Conservation (phyloP, 2,797 vertebrate genomes). For the Loris lydekkerianus region DNA sequence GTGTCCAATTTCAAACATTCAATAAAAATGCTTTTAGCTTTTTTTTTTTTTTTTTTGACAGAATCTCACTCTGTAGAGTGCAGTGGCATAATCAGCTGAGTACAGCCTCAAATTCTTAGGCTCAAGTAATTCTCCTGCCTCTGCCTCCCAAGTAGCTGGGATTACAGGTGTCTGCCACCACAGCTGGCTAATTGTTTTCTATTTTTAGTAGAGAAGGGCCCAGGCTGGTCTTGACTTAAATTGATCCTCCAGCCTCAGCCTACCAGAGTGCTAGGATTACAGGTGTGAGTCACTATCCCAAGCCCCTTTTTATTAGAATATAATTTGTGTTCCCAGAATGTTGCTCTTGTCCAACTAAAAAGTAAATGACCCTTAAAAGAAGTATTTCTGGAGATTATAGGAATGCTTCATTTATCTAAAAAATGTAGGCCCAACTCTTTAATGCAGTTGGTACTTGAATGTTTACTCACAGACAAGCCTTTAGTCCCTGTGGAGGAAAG, state of each 20-base stretch:
- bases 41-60: not conserved
- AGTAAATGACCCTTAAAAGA: slow-evolving; percentile 50
- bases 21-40: slow-evolving; percentile 18
- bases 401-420: slow-evolving; percentile 17
- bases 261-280: not conserved
- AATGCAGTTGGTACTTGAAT: not conserved
- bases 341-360: slow-evolving; percentile 49
- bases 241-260: not conserved
- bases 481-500: not conserved
- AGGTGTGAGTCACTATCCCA: not conserved
- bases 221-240: not conserved
- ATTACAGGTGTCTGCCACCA: not conserved
- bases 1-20: not conserved
- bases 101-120: not conserved
- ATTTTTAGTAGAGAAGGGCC: not conserved
- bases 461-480: slow-evolving; percentile 37
- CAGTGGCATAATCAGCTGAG: not conserved
- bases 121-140: not conserved
- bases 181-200: not conserved
- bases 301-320: not conserved
- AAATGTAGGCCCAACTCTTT: slow-evolving; percentile 24
- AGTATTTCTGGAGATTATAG: not conserved
- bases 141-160: not conserved
- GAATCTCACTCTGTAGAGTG: not conserved
- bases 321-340: not conserved